phyloP scores from a whole-genome alignment of 2,797 vertebrate genomes.

The Thaleichthys pacificus region DNA sequence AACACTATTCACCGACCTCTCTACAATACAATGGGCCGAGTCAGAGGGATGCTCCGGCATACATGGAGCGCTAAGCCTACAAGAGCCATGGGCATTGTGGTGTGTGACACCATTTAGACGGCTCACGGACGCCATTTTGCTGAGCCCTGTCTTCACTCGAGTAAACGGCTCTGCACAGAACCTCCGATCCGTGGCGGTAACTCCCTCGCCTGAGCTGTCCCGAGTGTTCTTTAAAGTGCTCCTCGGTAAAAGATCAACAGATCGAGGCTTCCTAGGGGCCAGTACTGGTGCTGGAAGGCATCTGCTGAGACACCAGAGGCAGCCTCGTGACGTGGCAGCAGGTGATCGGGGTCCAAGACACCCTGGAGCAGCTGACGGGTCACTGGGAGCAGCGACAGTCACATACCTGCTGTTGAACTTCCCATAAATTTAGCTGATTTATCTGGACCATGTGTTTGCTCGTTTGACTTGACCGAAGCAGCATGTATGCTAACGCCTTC shows the following conservation, averaged over 20 bases:
- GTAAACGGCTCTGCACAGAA: background rate
- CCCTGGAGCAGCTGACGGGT: constrained; percentile 34
- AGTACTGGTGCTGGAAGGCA: background rate
- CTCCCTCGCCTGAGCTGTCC: background rate
- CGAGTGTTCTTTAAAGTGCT: background rate
- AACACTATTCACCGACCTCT: constrained; percentile 70
- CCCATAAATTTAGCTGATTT: constrained; percentile 67
- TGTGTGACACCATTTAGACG: constrained; percentile 65
- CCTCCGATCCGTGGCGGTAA: background rate
- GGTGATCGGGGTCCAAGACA: constrained; percentile 46
- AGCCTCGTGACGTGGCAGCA: constrained; percentile 49
- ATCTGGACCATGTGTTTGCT: constrained; percentile 60
- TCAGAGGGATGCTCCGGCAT: constrained; percentile 62
- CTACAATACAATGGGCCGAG: constrained; percentile 70
- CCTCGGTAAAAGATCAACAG: background rate
- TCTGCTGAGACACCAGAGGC: constrained; percentile 24
- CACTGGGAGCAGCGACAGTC: constrained; percentile 31
- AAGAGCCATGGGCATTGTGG: constrained; percentile 51
- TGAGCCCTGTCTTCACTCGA: constrained; percentile 23
- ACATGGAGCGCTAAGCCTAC: constrained; percentile 54
- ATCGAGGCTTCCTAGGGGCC: background rate
- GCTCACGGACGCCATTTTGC: constrained; percentile 58
- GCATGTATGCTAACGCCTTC: constrained; percentile 36
- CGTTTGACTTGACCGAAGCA: constrained; percentile 49
- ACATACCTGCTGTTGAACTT: constrained; percentile 54